Base-by-base conservation (phyloP, 2,888 invertebrate species). In the Tetheella fluctuosa region DNA sequence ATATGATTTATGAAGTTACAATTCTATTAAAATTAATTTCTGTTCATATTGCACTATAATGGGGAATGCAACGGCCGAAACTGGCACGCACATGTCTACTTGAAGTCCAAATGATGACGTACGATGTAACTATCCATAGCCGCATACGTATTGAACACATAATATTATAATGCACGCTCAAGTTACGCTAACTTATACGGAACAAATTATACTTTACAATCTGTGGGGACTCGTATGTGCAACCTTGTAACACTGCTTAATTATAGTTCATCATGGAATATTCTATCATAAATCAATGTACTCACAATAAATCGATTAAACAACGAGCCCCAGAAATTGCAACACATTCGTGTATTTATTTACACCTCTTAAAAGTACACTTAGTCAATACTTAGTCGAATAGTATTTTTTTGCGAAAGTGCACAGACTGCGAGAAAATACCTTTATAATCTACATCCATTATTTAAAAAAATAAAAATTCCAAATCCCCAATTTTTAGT, bases 311-410 rank as follows among this genome's bases (percentile, higher is more conserved):
- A n/a, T 48, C 48, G 8, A 60, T 65, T 61, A 73, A 65, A 71
- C 67, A 67, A 70, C 63, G 58, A 65, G 70, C 72, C 68, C 73
- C 70, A 67, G 60, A 66, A 64, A 55, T 55, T 34, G 54, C 28
- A 71, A 80, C 78, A 81, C 73, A 75, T 83, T 80, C 79, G 89
- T 90, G 90, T 89, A 83, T 81, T 67, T 88, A 91, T 91, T 88
- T 92, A 92, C 92, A 91, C 90, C 79, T 81, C 83, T 88, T 91
- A 85, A 80, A 77, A 84, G 71, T 90, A 91, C 84, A 79, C 86
- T 86, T 89, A 88, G 79, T 75, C 77, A 67, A 86, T 71, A 74
- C 85, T 87, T 86, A 88, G 73, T 76, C 79, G 76, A 85, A 86
- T 86, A 89, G 80, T 82, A 78, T 74, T 84, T 39, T 30, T 39